Evolutionary conservation across 2,797 vertebrate species (phyloP).

Genomic region (Myotis vivesi): DNA sequence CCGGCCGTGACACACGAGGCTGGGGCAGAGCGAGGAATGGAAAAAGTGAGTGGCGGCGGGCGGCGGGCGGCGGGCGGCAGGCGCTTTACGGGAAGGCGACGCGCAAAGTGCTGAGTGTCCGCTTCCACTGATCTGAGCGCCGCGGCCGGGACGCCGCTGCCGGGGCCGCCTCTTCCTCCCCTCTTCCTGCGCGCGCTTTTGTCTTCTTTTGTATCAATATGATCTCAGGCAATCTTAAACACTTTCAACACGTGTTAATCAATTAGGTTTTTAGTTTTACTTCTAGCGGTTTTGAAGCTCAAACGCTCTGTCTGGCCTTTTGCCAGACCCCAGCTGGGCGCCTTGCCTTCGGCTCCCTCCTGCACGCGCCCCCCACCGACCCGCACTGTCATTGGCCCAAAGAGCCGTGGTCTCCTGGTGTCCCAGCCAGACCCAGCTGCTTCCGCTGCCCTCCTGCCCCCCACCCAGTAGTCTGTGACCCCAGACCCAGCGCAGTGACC

Average conservation of each 20-base stretch:
- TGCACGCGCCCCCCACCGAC: neutral
- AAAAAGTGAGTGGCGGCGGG: conserved; percentile 57
- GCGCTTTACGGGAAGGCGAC: conserved; percentile 56
- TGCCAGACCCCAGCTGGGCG: fast-evolving
- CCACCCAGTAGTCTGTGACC: neutral
- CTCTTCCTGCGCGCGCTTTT: neutral
- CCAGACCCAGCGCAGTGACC: neutral
- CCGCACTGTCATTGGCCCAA: fast-evolving
- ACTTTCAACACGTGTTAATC: neutral
- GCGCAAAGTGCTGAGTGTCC: conserved; percentile 47
- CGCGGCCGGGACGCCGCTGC: neutral
- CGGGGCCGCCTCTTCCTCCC: neutral
- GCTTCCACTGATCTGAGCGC: neutral
- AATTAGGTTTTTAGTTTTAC: neutral
- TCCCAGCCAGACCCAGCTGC: neutral
- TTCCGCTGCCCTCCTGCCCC: neutral
- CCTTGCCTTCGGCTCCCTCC: neutral
- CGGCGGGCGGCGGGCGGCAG: neutral
- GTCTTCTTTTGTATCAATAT: neutral
- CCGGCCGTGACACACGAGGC: neutral
- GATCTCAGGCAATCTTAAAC: neutral
- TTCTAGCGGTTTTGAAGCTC: neutral
- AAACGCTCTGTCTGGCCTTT: too few species aligned
- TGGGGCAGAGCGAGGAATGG: neutral
- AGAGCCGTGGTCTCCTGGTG: fast-evolving